Evolutionary conservation across 92 coral and sea anemone genomes (phyloP).

Genomic region (Porites divaricata): DNA sequence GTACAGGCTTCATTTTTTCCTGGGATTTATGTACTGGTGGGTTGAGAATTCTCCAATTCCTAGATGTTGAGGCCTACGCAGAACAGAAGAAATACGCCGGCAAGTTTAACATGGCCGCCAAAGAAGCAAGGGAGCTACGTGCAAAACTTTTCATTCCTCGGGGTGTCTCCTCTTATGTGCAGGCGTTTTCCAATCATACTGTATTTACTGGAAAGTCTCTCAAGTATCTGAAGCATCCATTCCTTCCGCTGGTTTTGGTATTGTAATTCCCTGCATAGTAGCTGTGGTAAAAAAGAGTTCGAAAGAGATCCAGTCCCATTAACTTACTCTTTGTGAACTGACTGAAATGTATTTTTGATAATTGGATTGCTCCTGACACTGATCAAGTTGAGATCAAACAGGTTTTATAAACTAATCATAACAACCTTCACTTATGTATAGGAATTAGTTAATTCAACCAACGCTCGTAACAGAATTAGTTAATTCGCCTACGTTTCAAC

Average conservation of each 20-base stretch:
- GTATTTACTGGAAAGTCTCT: conserved; percentile 84
- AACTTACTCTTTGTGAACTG: background rate
- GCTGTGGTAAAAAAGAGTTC: too few species aligned
- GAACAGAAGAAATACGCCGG: conserved; percentile 53
- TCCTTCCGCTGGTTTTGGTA: conserved; percentile 83
- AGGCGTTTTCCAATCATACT: conserved; percentile 86
- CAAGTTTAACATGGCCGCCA: conserved; percentile 67
- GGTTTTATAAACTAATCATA: too few species aligned
- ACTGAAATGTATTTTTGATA: background rate
- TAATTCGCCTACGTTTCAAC: too few species aligned
- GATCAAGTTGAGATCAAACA: background rate
- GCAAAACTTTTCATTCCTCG: conserved; percentile 55
- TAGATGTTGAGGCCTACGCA: conserved; percentile 59
- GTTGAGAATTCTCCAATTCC: conserved; percentile 64
- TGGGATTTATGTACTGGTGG: conserved; percentile 86
- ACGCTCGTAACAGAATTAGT: too few species aligned
- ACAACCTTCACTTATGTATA: too few species aligned
- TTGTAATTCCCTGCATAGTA: background rate
- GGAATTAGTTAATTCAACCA: too few species aligned
- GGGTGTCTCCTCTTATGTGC: conserved; percentile 67
- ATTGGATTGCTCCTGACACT: background rate
- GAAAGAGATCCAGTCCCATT: background rate
- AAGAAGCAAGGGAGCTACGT: conserved; percentile 60
- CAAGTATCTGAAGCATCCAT: conserved; percentile 78
- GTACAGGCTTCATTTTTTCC: conserved; percentile 84